Base-by-base conservation (phyloP, 2,797 vertebrate species). In the Picus viridis region DNA sequence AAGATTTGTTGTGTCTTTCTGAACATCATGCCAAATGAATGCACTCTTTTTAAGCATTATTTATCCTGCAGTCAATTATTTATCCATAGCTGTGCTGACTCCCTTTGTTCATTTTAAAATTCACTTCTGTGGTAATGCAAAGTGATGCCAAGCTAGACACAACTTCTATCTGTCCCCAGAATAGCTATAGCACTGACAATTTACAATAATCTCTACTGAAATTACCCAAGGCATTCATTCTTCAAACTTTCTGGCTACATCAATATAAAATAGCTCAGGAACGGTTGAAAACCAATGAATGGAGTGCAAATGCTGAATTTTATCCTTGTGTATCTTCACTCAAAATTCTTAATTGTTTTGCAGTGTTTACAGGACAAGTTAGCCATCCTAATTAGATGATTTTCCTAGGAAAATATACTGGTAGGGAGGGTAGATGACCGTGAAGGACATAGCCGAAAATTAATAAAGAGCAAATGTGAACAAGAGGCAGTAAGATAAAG, bases 181-280 rank as follows among this genome's bases (percentile, higher is more conserved):
- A 83, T 65, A 76, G 56, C 68, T 57, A 15, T 8, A 62, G 16
- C 32, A 71, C 71, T 45, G 47, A 64, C 72, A 34, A 62, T 87
- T 90, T 92, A 87, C 69, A 87, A 43, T 77, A 83, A 89, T 87
- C 65, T 75, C 69, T 80, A 62, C 49, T 89, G 89, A 95, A 95
- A 83, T 71, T 85, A 54, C 72, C 76, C 79, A 81, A 62, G 51
- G 69, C 47, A 3, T 72, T 89, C 0, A 74, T 89, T 87, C 58
- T 69, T 92, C 76, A 77, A 78, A 83, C 70, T 47, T 92, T 72
- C 62, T 90, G 47, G 8, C 10, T 53, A 26, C 8, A 26, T 61
- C 36, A 73, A 9, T 70, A 53, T n/a, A 68, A 84, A 86, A 73
- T 67, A 86, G 17, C 54, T 51, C 12, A 69, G 47, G 22, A 61